Evolutionary conservation across 2,113 vertebrate species (phyloP), one percentile per base, ranked within the genome.

Genomic region (Psettodes erumei): DNA sequence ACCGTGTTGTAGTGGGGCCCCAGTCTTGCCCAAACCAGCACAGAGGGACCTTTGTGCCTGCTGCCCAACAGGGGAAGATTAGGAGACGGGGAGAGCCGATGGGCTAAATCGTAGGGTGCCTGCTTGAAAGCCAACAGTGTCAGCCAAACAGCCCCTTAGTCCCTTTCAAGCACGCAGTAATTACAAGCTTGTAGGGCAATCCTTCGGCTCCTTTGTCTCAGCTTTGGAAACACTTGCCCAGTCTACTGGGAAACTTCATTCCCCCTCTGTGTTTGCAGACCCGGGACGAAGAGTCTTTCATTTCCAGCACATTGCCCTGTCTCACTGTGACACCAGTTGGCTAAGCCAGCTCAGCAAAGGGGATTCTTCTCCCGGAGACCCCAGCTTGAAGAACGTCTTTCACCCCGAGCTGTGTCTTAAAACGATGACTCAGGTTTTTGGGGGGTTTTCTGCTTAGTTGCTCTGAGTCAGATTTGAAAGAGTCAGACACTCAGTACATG

Each of bases 1-100:
- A 81, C 86, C 92, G 82, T 91, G 79, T 80, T 89, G 85, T 86
- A 92, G 83, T 79, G 86, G 65, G 87, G 86, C 90, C 84, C 73
- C 76, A 33, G 77, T 87, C 75, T 80, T 80, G 77, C 74, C 86
- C 83, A 73, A 78, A 70, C 81, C 77, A 76, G 78, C 78, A 94
- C 90, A 94, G 90, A 93, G 84, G 77, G 88, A 84, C 85, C 92
- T 91, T 92, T 94, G 91, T 93, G 87, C 73, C 72, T 76, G 82
- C 76, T 81, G 80, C 81, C 91, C 75, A 86, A 78, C 79, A 21
- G 64, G 66, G 53, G 50, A 66, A 79, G 84, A 90, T 88, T 89
- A 85, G 71, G 78, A 86, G 81, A 83, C 82, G 32, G 76, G 75
- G 81, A 72, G 72, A 83, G 63, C 82, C 83, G 61, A 40, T 85